These are phyloP conservation scores for Cosmia pyralina DNA, from an alignment of 2,888 invertebrate species.

Conservation along the genomic window DNA sequence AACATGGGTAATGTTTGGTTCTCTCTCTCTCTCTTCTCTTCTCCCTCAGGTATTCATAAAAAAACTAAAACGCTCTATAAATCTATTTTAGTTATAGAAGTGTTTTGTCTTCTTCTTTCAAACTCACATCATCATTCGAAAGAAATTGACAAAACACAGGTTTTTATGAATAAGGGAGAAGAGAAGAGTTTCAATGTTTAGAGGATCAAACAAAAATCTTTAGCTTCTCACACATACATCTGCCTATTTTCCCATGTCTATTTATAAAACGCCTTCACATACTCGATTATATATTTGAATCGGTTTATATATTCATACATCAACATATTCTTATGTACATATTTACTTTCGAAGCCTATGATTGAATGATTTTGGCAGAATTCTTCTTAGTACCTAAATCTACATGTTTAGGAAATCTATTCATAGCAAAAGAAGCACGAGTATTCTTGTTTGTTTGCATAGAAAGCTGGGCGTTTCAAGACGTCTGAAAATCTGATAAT, in stretches of 20 bases:
- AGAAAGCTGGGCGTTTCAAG: not conserved
- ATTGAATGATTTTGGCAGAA: not conserved
- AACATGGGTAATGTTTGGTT: too few species aligned
- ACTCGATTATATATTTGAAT: too few species aligned
- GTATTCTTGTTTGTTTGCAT: constrained; percentile 3
- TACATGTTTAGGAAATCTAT: not conserved
- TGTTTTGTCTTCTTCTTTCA: too few species aligned
- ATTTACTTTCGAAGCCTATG: constrained; percentile 3
- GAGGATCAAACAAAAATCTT: not conserved
- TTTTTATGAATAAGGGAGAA: too few species aligned
- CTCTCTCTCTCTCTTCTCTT: too few species aligned
- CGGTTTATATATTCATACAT: not conserved
- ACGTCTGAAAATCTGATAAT: not conserved
- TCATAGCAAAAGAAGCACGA: not conserved
- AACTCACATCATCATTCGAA: too few species aligned
- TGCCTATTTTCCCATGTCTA: not conserved
- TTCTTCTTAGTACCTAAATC: not conserved
- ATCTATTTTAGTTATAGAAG: too few species aligned
- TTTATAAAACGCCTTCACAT: not conserved
- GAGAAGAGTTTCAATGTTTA: too few species aligned
- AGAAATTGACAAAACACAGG: too few species aligned
- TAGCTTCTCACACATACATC: not conserved
- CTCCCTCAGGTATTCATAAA: too few species aligned
- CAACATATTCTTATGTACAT: not conserved
- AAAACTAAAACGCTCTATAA: too few species aligned